These are phyloP conservation scores for Mellilla xanthometata DNA, from an alignment of 2,888 invertebrate species.

Conservation along the genomic window DNA sequence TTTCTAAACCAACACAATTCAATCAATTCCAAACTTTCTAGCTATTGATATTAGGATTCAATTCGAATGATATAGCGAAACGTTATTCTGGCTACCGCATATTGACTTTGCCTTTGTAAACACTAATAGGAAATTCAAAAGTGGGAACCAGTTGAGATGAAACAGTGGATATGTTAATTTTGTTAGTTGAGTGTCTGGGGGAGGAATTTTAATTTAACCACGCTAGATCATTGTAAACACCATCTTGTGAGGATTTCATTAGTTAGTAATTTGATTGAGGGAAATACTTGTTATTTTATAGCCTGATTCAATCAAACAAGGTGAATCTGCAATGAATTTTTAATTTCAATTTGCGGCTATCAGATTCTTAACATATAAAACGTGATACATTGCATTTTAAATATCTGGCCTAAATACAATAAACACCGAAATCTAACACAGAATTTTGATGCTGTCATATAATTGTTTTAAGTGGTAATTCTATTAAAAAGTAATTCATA, in stretches of 20 bases:
- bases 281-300: no score
- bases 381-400: no score
- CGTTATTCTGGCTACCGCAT: constrained; percentile 62
- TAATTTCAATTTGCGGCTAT: no score
- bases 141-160: constrained; percentile 76
- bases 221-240: constrained; percentile 15
- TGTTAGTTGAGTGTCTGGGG: constrained; percentile 47
- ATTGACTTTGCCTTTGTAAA: constrained; percentile 79
- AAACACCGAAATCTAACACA: no score
- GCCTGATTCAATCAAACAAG: no score
- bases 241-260: constrained; percentile 1
- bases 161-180: constrained; percentile 79
- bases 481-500: background rate
- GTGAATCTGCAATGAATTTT: no score
- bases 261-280: background rate
- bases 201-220: constrained; percentile 38
- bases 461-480: no score
- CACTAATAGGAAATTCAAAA: constrained; percentile 80
- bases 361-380: no score
- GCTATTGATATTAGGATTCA: constrained; percentile 30
- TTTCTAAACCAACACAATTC: constrained; percentile 46
- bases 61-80: constrained; percentile 28
- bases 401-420: no score
- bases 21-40: constrained; percentile 36
- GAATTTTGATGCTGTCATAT: no score